Percentiles rank a stretch among this genome's conserved stretches.
Evolutionary conservation across 2,888 invertebrate species (phyloP).

Genomic region (Tenthredo mesomela): DNA sequence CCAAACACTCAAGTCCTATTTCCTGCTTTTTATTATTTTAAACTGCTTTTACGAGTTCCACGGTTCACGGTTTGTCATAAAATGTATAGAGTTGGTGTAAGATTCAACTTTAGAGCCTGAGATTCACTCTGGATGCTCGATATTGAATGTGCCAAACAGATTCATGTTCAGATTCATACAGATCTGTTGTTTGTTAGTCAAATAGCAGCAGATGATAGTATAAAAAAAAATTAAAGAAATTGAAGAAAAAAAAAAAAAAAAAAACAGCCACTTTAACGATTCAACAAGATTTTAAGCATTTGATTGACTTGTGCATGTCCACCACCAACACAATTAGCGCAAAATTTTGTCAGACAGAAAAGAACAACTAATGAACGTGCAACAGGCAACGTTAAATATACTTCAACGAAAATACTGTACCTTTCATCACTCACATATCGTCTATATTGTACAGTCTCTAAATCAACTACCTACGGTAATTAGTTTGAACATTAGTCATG

Average conservation of each 20-base stretch:
- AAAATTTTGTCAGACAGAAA: slow-evolving; percentile 51
- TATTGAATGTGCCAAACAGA: background rate
- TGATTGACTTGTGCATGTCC: slow-evolving; percentile 56
- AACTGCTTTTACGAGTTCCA: background rate
- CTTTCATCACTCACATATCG: slow-evolving; percentile 13
- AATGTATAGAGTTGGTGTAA: slow-evolving; percentile 30
- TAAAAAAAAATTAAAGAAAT: background rate
- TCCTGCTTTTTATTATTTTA: slow-evolving; percentile 7
- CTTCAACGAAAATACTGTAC: slow-evolving; percentile 33
- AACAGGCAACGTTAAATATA: slow-evolving; percentile 4
- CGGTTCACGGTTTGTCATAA: background rate
- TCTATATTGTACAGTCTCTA: slow-evolving; percentile 15
- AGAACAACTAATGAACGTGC: slow-evolving; percentile 39
- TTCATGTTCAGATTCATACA: background rate
- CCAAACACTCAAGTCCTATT: slow-evolving; percentile 43
- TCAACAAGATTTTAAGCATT: slow-evolving; percentile 36
- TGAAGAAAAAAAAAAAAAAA: background rate
- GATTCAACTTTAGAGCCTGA: background rate
- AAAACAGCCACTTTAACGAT: slow-evolving; percentile 25
- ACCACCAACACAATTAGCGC: slow-evolving; percentile 62
- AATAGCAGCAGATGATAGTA: background rate
- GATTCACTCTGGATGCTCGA: background rate
- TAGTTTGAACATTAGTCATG: background rate
- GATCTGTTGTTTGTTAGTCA: background rate
- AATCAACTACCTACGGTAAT: background rate